Evolutionary conservation across 2,113 vertebrate species (phyloP).

Genomic region (Catharus fuscescens): DNA sequence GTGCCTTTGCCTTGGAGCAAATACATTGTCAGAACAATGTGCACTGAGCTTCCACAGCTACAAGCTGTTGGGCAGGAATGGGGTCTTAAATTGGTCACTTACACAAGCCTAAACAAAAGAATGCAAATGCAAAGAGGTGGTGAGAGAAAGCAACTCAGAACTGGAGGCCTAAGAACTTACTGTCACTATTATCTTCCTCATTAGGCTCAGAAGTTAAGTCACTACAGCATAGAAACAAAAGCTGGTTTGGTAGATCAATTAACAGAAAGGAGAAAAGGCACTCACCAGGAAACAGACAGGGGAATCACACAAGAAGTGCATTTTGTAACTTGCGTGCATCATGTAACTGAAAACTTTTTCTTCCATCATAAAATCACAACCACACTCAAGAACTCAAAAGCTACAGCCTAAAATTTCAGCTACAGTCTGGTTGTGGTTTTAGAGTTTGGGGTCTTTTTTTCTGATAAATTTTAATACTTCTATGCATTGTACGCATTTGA

Average conservation of each 20-base stretch:
- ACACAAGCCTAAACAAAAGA: not conserved
- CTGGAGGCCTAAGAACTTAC: not conserved
- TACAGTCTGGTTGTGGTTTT: not conserved
- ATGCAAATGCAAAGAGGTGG: not conserved
- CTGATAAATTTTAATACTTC: not conserved
- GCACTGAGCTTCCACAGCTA: rapidly evolving
- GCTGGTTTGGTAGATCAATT: not conserved
- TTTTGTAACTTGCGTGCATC: not conserved
- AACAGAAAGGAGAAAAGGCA: not conserved
- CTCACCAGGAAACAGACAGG: not conserved
- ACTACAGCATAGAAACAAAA: not conserved
- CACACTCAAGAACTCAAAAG: not conserved
- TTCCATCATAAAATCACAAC: not conserved
- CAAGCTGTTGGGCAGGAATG: not conserved
- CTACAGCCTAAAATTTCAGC: not conserved
- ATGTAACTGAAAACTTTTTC: not conserved
- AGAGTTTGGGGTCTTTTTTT: rapidly evolving
- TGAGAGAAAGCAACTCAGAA: not conserved
- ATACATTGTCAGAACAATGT: not conserved
- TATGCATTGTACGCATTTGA: not conserved
- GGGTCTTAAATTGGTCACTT: not conserved
- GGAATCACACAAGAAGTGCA: not conserved
- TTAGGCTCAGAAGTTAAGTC: not conserved
- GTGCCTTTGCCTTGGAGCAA: not conserved
- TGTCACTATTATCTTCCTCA: not conserved